Conservation (phyloP, 2,888 invertebrate species). For the Lycophotia porphyrea region DNA sequence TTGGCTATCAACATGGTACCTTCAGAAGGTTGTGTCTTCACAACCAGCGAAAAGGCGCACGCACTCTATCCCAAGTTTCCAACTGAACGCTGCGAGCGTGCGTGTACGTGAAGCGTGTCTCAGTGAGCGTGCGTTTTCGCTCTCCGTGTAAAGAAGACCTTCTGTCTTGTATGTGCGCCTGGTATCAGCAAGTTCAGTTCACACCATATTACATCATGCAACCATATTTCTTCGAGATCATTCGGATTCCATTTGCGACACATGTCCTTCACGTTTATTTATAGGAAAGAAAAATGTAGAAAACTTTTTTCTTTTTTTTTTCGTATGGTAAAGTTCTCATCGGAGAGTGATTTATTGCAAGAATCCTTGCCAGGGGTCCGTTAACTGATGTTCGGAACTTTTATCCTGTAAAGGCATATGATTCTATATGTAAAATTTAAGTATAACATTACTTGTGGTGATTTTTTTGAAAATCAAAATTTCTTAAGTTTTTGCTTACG, state of each 20-base stretch:
- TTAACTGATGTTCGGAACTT: not conserved
- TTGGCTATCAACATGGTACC: not conserved
- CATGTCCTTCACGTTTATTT: slow-evolving; percentile 50
- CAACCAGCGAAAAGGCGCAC: not conserved
- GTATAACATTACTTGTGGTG: not conserved
- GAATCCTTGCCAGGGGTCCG: slow-evolving; percentile 4
- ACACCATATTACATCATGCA: slow-evolving; percentile 39
- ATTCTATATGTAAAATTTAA: not conserved
- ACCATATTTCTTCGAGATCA: slow-evolving; percentile 48
- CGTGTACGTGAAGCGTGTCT: not conserved
- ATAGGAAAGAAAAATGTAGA: slow-evolving; percentile 41
- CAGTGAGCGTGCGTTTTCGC: not conserved
- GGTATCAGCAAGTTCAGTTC: slow-evolving; percentile 21
- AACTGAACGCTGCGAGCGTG: not conserved
- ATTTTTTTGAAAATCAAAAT: not conserved
- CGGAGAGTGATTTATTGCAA: slow-evolving; percentile 33
- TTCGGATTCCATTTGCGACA: slow-evolving; percentile 56
- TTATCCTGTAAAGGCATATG: not conserved
- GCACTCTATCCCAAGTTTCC: not conserved
- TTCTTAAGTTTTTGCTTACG: not conserved
- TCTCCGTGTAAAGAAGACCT: not conserved
- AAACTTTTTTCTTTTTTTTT: slow-evolving; percentile 19
- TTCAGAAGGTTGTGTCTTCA: not conserved
- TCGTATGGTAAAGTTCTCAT: slow-evolving; percentile 41
- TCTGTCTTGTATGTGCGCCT: not conserved